Conservation (phyloP, 2,797 vertebrate species). For the Iguana delicatissima region DNA sequence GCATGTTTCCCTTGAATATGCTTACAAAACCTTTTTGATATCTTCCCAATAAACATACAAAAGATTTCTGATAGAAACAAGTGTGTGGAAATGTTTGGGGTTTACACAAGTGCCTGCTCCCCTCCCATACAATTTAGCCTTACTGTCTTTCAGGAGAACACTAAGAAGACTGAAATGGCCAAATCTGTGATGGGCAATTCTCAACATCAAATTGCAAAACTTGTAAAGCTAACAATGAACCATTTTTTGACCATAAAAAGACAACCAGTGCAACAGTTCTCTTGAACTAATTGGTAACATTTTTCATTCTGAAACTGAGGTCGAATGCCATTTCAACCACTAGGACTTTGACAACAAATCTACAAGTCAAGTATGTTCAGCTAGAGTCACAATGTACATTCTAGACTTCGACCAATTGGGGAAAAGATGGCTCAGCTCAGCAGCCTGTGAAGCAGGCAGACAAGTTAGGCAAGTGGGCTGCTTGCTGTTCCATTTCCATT, state of each 20-base stretch:
- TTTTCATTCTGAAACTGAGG: conserved; percentile 28
- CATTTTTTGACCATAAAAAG: neutral
- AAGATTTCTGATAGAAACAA: too few relatives aligned
- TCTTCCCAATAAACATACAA: too few relatives aligned
- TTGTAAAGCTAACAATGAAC: neutral
- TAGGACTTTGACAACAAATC: conserved; percentile 22
- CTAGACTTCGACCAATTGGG: neutral
- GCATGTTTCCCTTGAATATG: too few relatives aligned
- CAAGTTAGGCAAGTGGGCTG: neutral
- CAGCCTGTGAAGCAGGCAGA: neutral
- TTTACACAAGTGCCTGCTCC: too few relatives aligned
- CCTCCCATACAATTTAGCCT: too few relatives aligned
- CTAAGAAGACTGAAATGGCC: neutral
- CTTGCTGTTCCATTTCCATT: neutral
- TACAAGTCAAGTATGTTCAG: neutral
- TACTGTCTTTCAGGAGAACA: too few relatives aligned
- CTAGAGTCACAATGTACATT: conserved; percentile 1
- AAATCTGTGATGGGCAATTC: neutral
- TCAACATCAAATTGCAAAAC: neutral
- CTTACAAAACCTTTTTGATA: too few relatives aligned
- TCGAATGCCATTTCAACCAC: neutral
- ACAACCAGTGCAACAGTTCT: neutral
- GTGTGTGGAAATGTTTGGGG: too few relatives aligned
- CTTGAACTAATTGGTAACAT: conserved; percentile 10
- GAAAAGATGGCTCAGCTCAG: neutral